Evolutionary conservation across 2,888 invertebrate genomes (phyloP).

Genomic region (Microctonus aethiopoides): DNA sequence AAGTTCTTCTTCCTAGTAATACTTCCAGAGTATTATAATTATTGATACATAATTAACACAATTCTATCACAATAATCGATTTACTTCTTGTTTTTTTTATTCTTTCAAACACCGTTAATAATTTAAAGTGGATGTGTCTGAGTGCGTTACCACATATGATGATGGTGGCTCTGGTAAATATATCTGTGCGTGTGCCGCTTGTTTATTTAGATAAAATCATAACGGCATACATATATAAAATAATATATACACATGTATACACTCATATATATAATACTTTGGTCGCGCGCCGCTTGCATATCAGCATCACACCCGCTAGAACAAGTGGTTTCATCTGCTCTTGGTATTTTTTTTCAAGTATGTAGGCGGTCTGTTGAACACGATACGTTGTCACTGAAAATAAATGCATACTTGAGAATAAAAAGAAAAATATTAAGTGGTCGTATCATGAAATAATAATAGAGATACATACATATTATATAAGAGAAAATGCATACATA

Average conservation of each 20-base stretch:
- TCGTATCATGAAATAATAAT: not conserved
- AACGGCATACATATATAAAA: not conserved
- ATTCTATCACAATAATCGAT: too few species aligned
- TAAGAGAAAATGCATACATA: not conserved
- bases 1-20: too few species aligned
- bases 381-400: slow-evolving; percentile 39
- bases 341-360: slow-evolving; percentile 43
- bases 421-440: not conserved
- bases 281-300: not conserved
- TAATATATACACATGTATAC: too few species aligned
- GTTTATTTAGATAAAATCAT: not conserved
- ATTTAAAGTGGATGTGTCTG: not conserved
- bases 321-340: slow-evolving; percentile 41
- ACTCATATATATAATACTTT: not conserved
- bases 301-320: slow-evolving; percentile 6
- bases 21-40: too few species aligned
- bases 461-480: not conserved
- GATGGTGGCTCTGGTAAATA: slow-evolving; percentile 18
- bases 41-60: too few species aligned
- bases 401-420: slow-evolving; percentile 10
- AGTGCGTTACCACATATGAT: not conserved
- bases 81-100: too few species aligned
- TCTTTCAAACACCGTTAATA: not conserved
- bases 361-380: slow-evolving; percentile 48
- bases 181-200: not conserved